phyloP scores from a whole-genome alignment of 2,113 vertebrate species.

The Cyprinus carpio region DNA sequence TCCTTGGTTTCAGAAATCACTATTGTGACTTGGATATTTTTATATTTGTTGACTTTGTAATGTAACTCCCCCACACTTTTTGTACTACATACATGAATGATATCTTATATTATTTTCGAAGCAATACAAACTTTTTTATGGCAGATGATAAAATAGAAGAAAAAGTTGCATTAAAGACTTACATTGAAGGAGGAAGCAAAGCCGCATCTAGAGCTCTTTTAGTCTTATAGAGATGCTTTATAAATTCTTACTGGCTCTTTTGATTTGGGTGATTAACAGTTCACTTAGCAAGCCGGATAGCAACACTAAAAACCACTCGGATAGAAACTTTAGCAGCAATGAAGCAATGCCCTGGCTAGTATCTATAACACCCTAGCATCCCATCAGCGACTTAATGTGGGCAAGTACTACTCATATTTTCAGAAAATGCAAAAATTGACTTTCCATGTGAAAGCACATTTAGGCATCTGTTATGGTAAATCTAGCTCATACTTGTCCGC shows the following conservation, averaged over 20 bases:
- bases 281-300: neutral
- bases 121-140: neutral
- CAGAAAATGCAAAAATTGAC: neutral
- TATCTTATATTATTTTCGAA: neutral
- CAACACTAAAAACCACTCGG: neutral
- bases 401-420: neutral
- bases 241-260: neutral
- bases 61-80: neutral
- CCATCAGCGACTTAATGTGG: neutral
- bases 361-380: neutral
- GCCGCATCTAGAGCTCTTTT: neutral
- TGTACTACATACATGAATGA: neutral
- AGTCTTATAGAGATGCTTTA: neutral
- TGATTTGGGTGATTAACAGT: neutral
- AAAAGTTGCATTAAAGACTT: neutral
- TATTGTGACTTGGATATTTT: neutral
- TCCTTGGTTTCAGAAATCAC: neutral
- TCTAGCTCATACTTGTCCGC: constrained; percentile 2
- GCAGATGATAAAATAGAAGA: neutral
- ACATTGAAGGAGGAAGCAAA: neutral
- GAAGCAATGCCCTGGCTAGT: neutral
- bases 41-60: neutral
- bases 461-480: constrained; percentile 6
- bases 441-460: neutral
- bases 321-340: neutral